phyloP scores from a whole-genome alignment of 1,140 invertebrate genomes.

The Ceratina calcarata region DNA sequence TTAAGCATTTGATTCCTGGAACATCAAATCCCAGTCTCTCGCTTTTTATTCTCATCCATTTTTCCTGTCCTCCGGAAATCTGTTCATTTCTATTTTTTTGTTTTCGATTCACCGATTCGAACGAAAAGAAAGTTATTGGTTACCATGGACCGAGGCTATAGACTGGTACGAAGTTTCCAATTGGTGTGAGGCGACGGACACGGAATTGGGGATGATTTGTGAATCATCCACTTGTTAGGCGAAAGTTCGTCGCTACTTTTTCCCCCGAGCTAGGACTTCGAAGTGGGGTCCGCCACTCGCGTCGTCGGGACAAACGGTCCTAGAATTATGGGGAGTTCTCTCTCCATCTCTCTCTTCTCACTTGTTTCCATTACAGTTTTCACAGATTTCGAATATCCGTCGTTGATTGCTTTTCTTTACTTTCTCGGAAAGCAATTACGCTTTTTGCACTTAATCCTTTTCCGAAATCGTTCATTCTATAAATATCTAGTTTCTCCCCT shows the following conservation, averaged over 20 bases:
- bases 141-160: conserved; percentile 24
- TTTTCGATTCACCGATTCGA: conserved; percentile 47
- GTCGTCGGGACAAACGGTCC: background rate
- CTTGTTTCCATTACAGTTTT: conserved; percentile 19
- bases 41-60: conserved; percentile 4
- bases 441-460: too few relatives aligned
- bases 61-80: background rate
- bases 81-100: background rate
- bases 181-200: background rate
- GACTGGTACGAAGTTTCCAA: conserved; percentile 59
- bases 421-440: background rate
- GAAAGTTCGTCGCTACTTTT: conserved; percentile 65
- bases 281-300: conserved; percentile 10
- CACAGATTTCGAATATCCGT: conserved; percentile 12
- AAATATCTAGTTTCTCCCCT: too few relatives aligned
- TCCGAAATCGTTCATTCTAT: too few relatives aligned
- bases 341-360: background rate
- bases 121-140: conserved; percentile 55
- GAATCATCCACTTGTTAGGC: conserved; percentile 75
- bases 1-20: conserved; percentile 47
- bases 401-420: background rate
- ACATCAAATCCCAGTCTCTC: conserved; percentile 7
- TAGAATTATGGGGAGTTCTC: conserved; percentile 21
- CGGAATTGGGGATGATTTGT: conserved; percentile 72
- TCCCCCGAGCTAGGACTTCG: conserved; percentile 12